Evolutionary conservation across 2,888 invertebrate species (phyloP).

Genomic region (Anoplius nigerrimus): DNA sequence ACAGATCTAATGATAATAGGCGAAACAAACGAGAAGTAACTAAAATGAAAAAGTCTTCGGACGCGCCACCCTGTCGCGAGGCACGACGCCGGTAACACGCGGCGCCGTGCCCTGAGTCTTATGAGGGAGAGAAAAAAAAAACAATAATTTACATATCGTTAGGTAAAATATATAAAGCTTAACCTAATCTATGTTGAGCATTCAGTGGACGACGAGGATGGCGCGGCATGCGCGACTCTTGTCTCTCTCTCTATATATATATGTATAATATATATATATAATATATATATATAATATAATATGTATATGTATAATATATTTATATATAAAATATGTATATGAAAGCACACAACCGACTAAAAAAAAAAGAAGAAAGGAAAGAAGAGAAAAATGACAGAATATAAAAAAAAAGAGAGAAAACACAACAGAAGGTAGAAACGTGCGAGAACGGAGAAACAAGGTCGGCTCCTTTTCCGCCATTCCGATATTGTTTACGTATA

Average conservation of each 20-base stretch:
- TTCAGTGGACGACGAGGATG: slow-evolving; percentile 61
- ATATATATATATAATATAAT: too few relatives aligned
- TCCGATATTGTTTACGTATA: neutral
- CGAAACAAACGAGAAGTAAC: slow-evolving; percentile 11
- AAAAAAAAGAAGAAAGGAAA: slow-evolving; percentile 16
- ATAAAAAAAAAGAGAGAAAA: neutral
- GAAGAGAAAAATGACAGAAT: slow-evolving; percentile 3
- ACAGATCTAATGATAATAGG: slow-evolving; percentile 19
- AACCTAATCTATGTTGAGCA: slow-evolving; percentile 72
- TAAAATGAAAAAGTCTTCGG: slow-evolving; percentile 37
- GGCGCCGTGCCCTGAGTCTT: slow-evolving; percentile 57
- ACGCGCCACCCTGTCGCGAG: slow-evolving; percentile 59
- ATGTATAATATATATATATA: too few relatives aligned
- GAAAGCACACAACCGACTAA: slow-evolving; percentile 46
- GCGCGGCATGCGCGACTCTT: slow-evolving; percentile 38
- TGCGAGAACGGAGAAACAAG: neutral
- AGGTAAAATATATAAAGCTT: slow-evolving; percentile 60
- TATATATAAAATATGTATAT: slow-evolving; percentile 5
- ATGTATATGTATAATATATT: too few relatives aligned
- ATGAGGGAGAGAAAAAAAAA: slow-evolving; percentile 42
- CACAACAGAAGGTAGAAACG: neutral
- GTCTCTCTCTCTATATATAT: slow-evolving; percentile 10
- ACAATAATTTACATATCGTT: slow-evolving; percentile 69
- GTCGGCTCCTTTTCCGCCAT: neutral
- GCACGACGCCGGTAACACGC: slow-evolving; percentile 26